Evolutionary conservation across 2,113 vertebrate genomes (phyloP).

Genomic region (Xenopus borealis): DNA sequence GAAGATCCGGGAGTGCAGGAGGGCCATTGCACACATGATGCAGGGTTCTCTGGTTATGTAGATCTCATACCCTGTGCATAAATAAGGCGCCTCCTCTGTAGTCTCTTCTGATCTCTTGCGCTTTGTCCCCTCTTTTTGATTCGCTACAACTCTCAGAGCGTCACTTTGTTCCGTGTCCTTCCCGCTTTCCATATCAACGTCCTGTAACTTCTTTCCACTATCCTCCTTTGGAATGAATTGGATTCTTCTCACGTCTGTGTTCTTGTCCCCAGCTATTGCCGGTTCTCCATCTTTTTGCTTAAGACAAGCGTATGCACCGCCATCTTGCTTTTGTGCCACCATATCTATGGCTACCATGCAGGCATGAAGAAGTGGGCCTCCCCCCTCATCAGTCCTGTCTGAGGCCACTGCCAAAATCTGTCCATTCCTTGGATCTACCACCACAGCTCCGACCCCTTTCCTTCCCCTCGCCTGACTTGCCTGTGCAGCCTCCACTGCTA

Average conservation of each 20-base stretch:
- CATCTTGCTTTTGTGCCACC: conserved; percentile 75
- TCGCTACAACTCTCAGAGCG: neutral
- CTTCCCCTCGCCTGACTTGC: conserved; percentile 56
- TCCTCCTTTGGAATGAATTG: neutral
- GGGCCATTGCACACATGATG: conserved; percentile 83
- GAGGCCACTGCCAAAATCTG: conserved; percentile 69
- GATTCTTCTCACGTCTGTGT: neutral
- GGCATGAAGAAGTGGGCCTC: conserved; percentile 73
- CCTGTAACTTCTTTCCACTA: neutral
- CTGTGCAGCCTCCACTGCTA: conserved; percentile 65
- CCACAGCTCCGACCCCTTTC: conserved; percentile 67
- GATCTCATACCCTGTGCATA: conserved; percentile 82
- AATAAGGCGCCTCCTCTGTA: conserved; percentile 62
- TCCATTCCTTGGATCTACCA: conserved; percentile 66
- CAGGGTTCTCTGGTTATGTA: conserved; percentile 84
- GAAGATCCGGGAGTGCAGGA: conserved; percentile 80
- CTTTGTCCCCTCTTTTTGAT: neutral
- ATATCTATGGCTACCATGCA: conserved; percentile 84
- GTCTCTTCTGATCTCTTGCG: neutral
- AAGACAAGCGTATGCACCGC: conserved; percentile 58
- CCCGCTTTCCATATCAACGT: neutral
- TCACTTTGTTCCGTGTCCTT: neutral
- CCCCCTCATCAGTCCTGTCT: conserved; percentile 58
- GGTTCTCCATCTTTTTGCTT: neutral
- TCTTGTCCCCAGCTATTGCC: neutral